These are phyloP conservation scores for Mnemiopsis leidyi DNA, from an alignment of 37 sponge, comb jelly and placozoan genomes.

Conservation along the genomic window DNA sequence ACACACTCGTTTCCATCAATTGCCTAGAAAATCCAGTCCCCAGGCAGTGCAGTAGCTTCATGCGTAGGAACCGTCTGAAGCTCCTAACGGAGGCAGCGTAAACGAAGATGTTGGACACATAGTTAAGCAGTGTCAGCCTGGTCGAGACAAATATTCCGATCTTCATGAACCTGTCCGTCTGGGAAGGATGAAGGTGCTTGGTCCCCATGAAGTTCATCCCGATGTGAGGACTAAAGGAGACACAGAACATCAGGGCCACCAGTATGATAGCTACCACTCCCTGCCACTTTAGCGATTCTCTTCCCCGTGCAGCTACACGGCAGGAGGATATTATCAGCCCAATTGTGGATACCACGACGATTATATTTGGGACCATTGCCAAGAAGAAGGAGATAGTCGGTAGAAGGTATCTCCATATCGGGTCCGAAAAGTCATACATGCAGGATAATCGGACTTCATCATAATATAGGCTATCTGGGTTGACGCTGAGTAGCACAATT, in stretches of 20 bases:
- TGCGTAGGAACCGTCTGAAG: neutral
- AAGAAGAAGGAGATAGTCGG: neutral
- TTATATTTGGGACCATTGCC: neutral
- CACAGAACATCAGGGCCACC: neutral
- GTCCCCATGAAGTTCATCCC: neutral
- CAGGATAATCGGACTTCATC: neutral
- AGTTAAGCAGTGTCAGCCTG: neutral
- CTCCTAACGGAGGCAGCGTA: neutral
- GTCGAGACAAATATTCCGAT: neutral
- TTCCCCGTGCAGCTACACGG: neutral
- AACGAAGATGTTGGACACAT: neutral
- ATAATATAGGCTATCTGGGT: neutral
- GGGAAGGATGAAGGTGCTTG: neutral
- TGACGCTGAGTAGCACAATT: neutral
- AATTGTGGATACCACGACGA: neutral
- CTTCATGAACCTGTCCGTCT: neutral
- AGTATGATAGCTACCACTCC: neutral
- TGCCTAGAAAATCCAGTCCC: no score
- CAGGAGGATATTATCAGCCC: neutral
- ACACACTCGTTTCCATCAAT: no score
- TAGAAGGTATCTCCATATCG: neutral
- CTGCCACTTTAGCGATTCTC: neutral
- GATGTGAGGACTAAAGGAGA: slow-evolving; percentile 18
- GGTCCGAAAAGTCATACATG: neutral
- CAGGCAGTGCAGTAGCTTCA: neutral